Conservation (phyloP, 1,140 invertebrate genomes). For the Cylas formicarius region DNA sequence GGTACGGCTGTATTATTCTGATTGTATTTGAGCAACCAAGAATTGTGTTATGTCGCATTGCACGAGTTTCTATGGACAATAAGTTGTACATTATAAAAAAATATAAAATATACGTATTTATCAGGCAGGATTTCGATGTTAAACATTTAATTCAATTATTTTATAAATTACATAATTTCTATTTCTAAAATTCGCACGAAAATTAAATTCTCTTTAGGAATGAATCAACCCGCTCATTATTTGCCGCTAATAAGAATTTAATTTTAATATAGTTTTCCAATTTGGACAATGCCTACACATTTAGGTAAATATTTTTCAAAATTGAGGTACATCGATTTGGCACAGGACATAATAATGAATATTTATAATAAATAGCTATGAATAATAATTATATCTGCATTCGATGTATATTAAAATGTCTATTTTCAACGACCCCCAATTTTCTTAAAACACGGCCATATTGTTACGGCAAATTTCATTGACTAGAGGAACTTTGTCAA, state of each 20-base stretch:
- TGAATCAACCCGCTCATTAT: slow-evolving; percentile 1
- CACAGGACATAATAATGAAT: slow-evolving; percentile 31
- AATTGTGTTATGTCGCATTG: slow-evolving; percentile 17
- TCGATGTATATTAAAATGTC: slow-evolving; percentile 29
- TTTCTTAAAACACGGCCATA: slow-evolving; percentile 5
- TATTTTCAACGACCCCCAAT: slow-evolving; percentile 5
- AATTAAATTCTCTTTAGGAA: slow-evolving; percentile 9
- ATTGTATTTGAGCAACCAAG: slow-evolving; percentile 31
- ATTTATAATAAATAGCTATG: slow-evolving; percentile 28
- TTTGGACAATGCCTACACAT: slow-evolving; percentile 1
- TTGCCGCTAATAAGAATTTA: background rate
- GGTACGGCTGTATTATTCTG: slow-evolving; percentile 20
- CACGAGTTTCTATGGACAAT: slow-evolving; percentile 22
- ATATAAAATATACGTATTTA: slow-evolving; percentile 25
- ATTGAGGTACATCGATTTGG: slow-evolving; percentile 38
- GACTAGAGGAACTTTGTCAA: slow-evolving; percentile 25
- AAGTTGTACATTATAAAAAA: slow-evolving; percentile 32
- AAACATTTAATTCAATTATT: slow-evolving; percentile 32
- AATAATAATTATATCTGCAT: slow-evolving; percentile 25
- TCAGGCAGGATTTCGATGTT: slow-evolving; percentile 32
- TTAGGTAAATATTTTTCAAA: slow-evolving; percentile 20
- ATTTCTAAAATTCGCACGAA: slow-evolving; percentile 5
- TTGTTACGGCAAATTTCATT: slow-evolving; percentile 17
- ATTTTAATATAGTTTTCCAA: background rate
- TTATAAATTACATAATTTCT: slow-evolving; percentile 1